Percentiles rank a stretch among this genome's conserved stretches.
These are phyloP conservation scores for Antrozous pallidus DNA, from an alignment of 2,797 vertebrate species.

Conservation along the genomic window DNA sequence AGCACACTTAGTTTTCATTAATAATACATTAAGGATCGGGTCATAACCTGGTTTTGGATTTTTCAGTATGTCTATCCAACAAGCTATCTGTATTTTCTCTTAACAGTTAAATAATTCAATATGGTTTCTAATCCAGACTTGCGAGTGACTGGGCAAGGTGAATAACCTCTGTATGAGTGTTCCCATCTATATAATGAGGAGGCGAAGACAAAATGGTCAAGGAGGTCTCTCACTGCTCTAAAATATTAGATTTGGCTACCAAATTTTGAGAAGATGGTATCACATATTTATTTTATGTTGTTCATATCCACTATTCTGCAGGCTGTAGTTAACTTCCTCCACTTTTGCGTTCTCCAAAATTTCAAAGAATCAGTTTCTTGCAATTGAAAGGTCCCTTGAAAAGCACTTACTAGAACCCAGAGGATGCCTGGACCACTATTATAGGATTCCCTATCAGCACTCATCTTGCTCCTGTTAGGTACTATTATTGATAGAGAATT, in stretches of 20 bases:
- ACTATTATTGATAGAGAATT: neutral
- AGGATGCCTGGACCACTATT: neutral
- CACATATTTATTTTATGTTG: neutral
- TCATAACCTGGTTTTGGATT: neutral
- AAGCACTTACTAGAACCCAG: neutral
- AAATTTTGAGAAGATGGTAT: slow-evolving; percentile 32
- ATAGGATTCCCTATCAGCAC: neutral
- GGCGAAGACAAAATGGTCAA: neutral
- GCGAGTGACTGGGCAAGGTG: neutral
- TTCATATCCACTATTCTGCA: neutral
- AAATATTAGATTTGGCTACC: slow-evolving; percentile 17
- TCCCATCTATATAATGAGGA: neutral
- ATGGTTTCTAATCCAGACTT: neutral
- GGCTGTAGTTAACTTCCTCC: neutral
- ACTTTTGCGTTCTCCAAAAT: neutral
- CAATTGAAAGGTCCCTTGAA: neutral
- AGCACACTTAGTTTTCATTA: slow-evolving; percentile 31
- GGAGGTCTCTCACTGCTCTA: neutral
- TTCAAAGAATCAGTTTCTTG: slow-evolving; percentile 6
- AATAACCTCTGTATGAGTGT: neutral
- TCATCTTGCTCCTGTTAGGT: neutral
- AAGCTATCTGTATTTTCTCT: slow-evolving; percentile 10
- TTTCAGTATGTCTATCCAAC: neutral
- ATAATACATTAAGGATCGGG: neutral
- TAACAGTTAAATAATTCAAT: slow-evolving; percentile 17